Evolutionary conservation across 2,888 invertebrate species (phyloP).

Genomic region (Elmis aenea): DNA sequence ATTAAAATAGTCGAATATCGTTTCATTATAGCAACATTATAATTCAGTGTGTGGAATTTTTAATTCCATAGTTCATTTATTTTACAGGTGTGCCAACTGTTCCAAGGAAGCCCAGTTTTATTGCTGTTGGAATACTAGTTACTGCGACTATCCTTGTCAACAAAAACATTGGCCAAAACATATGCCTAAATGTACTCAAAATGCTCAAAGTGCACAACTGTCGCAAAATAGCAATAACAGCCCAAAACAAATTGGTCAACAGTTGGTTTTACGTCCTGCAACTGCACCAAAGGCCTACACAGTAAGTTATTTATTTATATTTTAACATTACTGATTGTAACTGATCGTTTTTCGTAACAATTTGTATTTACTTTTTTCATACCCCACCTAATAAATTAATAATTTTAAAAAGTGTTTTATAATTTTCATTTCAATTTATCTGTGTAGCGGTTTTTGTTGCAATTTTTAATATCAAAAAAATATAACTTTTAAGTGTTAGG

Average conservation of each 20-base stretch:
- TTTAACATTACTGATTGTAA: no score
- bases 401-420: no score
- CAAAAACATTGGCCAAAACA: slow-evolving; percentile 81
- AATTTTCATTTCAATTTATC: no score
- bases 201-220: slow-evolving; percentile 15
- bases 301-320: slow-evolving; percentile 6
- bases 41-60: no score
- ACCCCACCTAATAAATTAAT: no score
- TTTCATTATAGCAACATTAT: no score
- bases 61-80: slow-evolving; percentile 1
- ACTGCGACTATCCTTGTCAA: slow-evolving; percentile 87
- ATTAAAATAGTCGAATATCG: no score
- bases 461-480: no score
- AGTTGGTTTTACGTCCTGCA: slow-evolving; percentile 14
- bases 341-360: no score
- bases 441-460: no score
- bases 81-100: slow-evolving; percentile 72
- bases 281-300: slow-evolving; percentile 24
- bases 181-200: slow-evolving; percentile 57
- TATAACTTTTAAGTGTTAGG: no score
- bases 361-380: no score
- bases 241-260: slow-evolving; percentile 6
- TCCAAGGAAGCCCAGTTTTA: slow-evolving; percentile 84
- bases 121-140: slow-evolving; percentile 95
- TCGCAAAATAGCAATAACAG: slow-evolving; percentile 8